Evolutionary conservation across 2,113 vertebrate genomes (phyloP).

Genomic region (Hydrochoerus hydrochaeris): DNA sequence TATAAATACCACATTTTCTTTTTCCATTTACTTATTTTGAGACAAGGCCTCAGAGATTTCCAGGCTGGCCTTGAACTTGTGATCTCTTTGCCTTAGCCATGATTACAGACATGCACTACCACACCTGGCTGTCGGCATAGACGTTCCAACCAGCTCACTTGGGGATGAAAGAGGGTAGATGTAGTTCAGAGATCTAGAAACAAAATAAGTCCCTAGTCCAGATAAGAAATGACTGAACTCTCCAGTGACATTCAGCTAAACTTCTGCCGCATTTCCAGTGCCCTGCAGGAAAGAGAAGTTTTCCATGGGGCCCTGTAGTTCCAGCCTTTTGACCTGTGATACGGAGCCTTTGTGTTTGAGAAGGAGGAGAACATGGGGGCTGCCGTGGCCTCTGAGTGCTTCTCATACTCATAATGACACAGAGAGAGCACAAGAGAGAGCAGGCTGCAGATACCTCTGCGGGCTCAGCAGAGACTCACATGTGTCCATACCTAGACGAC

Average conservation of each 20-base stretch:
- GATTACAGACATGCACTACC: background rate
- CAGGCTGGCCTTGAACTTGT: background rate
- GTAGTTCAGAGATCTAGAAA: background rate
- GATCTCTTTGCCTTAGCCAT: background rate
- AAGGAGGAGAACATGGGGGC: background rate
- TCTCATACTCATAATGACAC: background rate
- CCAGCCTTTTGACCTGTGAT: fast-evolving
- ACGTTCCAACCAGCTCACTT: fast-evolving
- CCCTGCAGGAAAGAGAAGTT: fast-evolving
- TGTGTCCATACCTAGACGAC: fast-evolving
- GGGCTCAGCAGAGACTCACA: background rate
- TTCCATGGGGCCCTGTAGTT: fast-evolving
- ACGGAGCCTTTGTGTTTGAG: background rate
- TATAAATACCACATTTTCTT: background rate
- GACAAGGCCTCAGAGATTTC: background rate
- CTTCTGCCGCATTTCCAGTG: fast-evolving
- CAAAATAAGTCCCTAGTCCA: background rate
- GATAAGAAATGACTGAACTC: background rate
- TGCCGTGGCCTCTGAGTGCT: background rate
- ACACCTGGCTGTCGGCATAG: background rate
- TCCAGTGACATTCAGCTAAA: fast-evolving
- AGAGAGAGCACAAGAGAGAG: background rate
- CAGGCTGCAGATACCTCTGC: fast-evolving
- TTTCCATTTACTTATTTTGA: background rate
- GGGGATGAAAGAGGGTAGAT: background rate